Percentiles rank a stretch among this genome's conserved stretches.
Evolutionary conservation across 2,113 vertebrate species (phyloP).

Genomic region (Peromyscus californicus): DNA sequence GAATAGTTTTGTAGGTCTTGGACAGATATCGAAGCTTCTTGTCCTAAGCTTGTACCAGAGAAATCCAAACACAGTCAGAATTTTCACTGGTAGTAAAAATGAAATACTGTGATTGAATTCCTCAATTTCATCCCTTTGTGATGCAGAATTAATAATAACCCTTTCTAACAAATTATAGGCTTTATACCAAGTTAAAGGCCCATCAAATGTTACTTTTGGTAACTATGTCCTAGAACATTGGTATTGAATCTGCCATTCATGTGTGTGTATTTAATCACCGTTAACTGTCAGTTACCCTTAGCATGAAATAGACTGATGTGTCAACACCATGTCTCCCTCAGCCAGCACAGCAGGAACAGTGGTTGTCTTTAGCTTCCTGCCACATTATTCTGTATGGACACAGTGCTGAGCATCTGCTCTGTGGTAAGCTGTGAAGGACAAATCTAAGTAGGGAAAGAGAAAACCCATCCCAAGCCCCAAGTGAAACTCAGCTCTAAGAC

Average conservation of each 20-base stretch:
- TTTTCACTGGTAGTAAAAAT: neutral
- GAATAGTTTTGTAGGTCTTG: neutral
- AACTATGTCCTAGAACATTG: neutral
- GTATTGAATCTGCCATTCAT: neutral
- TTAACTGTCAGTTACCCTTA: neutral
- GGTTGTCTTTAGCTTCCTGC: neutral
- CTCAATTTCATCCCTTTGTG: neutral
- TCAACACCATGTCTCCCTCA: neutral
- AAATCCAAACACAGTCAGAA: neutral
- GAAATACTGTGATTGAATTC: neutral
- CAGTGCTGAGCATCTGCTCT: neutral
- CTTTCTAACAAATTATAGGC: neutral
- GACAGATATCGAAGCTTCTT: neutral
- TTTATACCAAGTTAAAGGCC: neutral
- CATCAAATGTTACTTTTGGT: neutral
- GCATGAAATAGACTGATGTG: neutral
- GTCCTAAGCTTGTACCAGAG: neutral
- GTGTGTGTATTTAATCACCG: neutral
- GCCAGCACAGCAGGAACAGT: neutral
- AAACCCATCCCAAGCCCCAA: neutral
- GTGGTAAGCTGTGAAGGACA: neutral
- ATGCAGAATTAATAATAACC: neutral
- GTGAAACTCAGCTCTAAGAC: neutral
- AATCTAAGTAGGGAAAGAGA: neutral
- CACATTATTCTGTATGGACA: neutral